phyloP scores from a whole-genome alignment of 2,888 invertebrate genomes.

The Ceratothoa steindachneri region DNA sequence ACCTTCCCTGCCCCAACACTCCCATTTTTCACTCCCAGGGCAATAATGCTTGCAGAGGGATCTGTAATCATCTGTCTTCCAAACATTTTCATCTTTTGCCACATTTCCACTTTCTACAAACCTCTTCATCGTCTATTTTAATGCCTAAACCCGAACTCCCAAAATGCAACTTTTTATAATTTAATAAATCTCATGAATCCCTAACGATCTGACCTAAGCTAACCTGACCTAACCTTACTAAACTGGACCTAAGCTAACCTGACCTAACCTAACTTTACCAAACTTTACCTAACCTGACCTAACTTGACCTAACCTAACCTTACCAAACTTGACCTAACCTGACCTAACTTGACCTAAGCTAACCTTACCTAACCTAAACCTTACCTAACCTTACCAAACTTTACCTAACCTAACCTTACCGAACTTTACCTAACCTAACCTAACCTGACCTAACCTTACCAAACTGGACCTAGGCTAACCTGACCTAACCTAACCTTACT shows the following conservation, averaged over 20 bases:
- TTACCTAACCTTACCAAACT: background rate
- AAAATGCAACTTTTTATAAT: too few relatives aligned
- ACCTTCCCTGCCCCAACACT: too few relatives aligned
- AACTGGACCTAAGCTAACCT: background rate
- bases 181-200: too few relatives aligned
- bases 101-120: too few relatives aligned
- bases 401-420: background rate
- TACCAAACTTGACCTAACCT: slow-evolving; percentile 5
- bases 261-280: slow-evolving; percentile 2
- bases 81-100: too few relatives aligned
- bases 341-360: background rate
- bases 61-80: too few relatives aligned
- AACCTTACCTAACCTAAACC: slow-evolving; percentile 6
- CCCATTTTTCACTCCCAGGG: too few relatives aligned
- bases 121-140: too few relatives aligned
- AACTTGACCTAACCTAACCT: slow-evolving; percentile 8
- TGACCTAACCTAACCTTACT: slow-evolving; percentile 10
- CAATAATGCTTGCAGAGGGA: too few relatives aligned
- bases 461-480: slow-evolving; percentile 6
- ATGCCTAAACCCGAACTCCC: too few relatives aligned
- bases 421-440: background rate
- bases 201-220: background rate
- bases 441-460: slow-evolving; percentile 11
- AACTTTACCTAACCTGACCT: slow-evolving; percentile 10
- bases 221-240: background rate